Base-by-base conservation (phyloP, 2,888 invertebrate species). In the Caenorhabditis imperialis region DNA sequence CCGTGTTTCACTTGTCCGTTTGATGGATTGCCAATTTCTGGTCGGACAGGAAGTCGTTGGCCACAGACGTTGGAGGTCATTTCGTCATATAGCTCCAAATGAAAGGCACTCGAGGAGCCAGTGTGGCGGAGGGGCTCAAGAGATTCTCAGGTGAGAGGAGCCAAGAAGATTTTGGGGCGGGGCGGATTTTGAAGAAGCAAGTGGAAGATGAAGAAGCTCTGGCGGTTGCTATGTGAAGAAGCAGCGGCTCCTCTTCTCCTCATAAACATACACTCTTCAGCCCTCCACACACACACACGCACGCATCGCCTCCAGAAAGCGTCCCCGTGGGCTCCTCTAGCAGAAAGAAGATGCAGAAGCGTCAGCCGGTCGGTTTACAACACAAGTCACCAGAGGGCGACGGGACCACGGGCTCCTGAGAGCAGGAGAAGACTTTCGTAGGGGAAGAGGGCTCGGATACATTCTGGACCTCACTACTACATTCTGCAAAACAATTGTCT, bases 291-390 rank as follows among this genome's bases (percentile, higher is more conserved):
- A 30, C 30, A 30, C 30, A 30, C 30, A 30, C 7, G 10, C 30
- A 30, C 30, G 33, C 65, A 55, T 65, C 61, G 48, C 51, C 65
- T 65, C 65, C 65, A 65, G 65, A 65, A 65, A 65, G 65, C 65
- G 65, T 65, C 65, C 62, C 18, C 33, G 44, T 30, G 23, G 20
- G 33, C 14, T 2, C 23, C 10, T 10, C 23, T 18, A 40, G 40
- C 30, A 30, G 30, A 33, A 42, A 63, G 45, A 53, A 50, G 62
- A 62, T 44, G 57, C 38, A 55, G 55, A 50, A 65, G 55, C 54
- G 63, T 55, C 63, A 65, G 65, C 50, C 44, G 33, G 50, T 55
- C 65, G 65, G 65, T 65, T 65, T 65, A 65, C 65, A 65, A 65
- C 65, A 55, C 48, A 47, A 47, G 48, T 38, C 37, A 38, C 23